Conservation (phyloP, 2,113 vertebrate genomes). For the Hydrochoerus hydrochaeris region DNA sequence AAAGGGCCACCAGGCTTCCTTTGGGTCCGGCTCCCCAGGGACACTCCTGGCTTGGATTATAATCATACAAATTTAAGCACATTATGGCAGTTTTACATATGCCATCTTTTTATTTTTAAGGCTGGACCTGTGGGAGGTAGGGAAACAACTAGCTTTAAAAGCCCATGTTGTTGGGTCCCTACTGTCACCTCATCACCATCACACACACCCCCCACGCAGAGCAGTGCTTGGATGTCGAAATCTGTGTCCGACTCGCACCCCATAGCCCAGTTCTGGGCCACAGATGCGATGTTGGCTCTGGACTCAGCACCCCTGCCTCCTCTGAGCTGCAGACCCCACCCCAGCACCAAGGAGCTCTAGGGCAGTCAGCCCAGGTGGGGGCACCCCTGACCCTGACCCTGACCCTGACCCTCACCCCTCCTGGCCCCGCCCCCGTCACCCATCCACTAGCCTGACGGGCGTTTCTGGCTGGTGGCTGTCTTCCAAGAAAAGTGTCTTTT, state of each 20-base stretch:
- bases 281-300: neutral
- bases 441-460: too few relatives aligned
- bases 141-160: neutral
- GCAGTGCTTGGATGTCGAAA: neutral
- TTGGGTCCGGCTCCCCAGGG: neutral
- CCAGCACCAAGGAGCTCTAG: neutral
- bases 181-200: neutral
- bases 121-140: neutral
- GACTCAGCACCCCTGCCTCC: neutral
- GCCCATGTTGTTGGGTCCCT: accelerated
- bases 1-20: neutral
- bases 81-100: neutral
- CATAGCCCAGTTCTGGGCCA: neutral
- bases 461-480: neutral
- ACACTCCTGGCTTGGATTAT: neutral
- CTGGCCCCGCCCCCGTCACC: too few relatives aligned
- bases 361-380: too few relatives aligned
- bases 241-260: accelerated
- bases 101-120: neutral
- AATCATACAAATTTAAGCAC: neutral
- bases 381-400: too few relatives aligned
- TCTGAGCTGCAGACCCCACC: too few relatives aligned
- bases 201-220: neutral
- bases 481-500: neutral
- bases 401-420: neutral